Evolutionary conservation across 1,140 invertebrate species (phyloP).

Genomic region (Rhynchophorus ferrugineus): DNA sequence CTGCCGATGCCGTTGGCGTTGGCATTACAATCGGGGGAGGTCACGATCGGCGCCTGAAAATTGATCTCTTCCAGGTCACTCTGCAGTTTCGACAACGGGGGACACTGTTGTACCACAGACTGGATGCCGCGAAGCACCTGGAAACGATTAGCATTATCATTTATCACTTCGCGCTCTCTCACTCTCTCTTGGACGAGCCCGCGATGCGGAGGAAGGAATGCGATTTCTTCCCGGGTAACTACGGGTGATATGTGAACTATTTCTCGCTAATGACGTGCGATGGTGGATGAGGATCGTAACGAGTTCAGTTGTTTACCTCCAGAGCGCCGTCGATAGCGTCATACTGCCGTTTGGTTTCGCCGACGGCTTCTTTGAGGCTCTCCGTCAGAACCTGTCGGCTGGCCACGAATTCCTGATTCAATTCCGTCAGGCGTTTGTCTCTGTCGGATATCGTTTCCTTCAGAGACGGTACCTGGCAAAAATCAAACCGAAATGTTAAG

Average conservation of each 20-base stretch:
- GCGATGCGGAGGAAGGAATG: too few relatives aligned
- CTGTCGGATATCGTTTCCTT: slow-evolving; percentile 38
- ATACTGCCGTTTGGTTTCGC: slow-evolving; percentile 43
- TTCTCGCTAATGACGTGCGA: too few relatives aligned
- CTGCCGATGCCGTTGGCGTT: slow-evolving; percentile 37
- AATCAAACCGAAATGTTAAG: slow-evolving; percentile 3
- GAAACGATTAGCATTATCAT: slow-evolving; percentile 12
- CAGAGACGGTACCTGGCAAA: slow-evolving; percentile 32
- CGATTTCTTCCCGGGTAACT: too few relatives aligned
- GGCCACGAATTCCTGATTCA: slow-evolving; percentile 36
- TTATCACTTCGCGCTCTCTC: too few relatives aligned
- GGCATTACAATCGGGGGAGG: slow-evolving; percentile 41
- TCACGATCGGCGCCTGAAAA: slow-evolving; percentile 37
- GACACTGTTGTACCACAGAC: slow-evolving; percentile 40
- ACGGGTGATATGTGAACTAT: too few relatives aligned
- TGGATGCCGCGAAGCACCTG: slow-evolving; percentile 42
- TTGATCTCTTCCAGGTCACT: slow-evolving; percentile 42
- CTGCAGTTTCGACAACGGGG: slow-evolving; percentile 40
- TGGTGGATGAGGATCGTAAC: too few relatives aligned
- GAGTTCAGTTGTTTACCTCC: too few relatives aligned
- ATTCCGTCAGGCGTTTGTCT: slow-evolving; percentile 39
- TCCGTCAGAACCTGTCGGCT: slow-evolving; percentile 39
- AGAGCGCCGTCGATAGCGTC: slow-evolving; percentile 43
- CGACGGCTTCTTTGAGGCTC: slow-evolving; percentile 40
- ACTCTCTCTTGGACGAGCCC: too few relatives aligned